Conservation (phyloP, 2,797 vertebrate species). For the Chaunax sp. region DNA sequence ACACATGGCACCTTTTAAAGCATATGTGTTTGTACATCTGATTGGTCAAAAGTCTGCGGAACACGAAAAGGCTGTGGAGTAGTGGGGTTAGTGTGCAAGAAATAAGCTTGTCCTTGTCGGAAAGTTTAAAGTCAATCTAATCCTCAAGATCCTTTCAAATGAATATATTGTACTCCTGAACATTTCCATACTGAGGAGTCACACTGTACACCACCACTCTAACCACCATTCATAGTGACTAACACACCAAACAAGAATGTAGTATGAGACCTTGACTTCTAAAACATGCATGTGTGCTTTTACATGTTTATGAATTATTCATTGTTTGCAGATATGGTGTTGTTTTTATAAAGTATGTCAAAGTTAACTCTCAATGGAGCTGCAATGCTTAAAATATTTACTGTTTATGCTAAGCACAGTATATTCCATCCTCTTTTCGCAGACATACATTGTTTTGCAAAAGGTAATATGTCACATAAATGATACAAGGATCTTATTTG, state of each 20-base stretch:
- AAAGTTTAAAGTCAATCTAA: too few relatives aligned
- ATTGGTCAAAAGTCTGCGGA: too few relatives aligned
- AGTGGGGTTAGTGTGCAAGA: too few relatives aligned
- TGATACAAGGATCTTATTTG: constrained; percentile 39
- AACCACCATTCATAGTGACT: not conserved
- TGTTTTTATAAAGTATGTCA: constrained; percentile 69
- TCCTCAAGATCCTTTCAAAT: not conserved
- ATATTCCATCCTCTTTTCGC: constrained; percentile 32
- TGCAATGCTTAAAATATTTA: constrained; percentile 62
- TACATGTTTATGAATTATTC: constrained; percentile 69
- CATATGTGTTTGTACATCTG: too few relatives aligned
- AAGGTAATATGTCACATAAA: constrained; percentile 56
- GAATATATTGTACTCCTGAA: not conserved
- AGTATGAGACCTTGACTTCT: constrained; percentile 37
- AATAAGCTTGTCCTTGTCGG: too few relatives aligned
- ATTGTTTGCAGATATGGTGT: constrained; percentile 64
- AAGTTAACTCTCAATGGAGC: constrained; percentile 44
- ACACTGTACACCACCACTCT: not conserved
- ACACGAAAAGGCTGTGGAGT: too few relatives aligned
- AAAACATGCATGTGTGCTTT: constrained; percentile 69
- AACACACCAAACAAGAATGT: constrained; percentile 35
- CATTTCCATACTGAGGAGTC: not conserved
- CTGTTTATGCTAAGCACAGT: constrained; percentile 45
- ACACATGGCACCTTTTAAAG: too few relatives aligned
- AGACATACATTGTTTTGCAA: constrained; percentile 30